A percentile compares a stretch with the other conserved stretches of the same genome.
phyloP scores from a whole-genome alignment of 1,140 invertebrate genomes.

The Drosophila lacertosa region DNA sequence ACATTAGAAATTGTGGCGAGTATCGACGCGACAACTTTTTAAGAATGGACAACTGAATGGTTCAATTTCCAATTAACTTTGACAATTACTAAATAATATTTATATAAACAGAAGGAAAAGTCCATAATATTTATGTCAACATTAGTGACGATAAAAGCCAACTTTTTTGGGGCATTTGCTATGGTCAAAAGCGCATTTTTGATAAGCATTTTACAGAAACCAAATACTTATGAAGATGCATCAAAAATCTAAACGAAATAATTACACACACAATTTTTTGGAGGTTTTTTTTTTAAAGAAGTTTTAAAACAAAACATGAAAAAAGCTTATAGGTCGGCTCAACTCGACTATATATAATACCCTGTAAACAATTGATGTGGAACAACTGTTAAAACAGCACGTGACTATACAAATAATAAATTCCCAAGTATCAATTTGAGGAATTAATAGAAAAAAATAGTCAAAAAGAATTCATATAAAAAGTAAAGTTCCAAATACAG shows the following conservation, averaged over 20 bases:
- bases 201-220: conserved; percentile 48
- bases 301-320: conserved; percentile 8
- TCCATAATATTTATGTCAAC: not conserved
- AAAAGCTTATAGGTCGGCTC: not conserved
- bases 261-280: conserved; percentile 30
- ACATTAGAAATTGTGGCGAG: conserved; percentile 91
- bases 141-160: not conserved
- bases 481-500: not conserved
- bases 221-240: not conserved
- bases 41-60: not conserved
- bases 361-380: conserved; percentile 1
- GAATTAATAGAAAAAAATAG: not conserved
- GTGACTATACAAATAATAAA: too few relatives aligned
- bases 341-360: not conserved
- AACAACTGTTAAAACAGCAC: too few relatives aligned
- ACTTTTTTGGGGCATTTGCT: conserved; percentile 34
- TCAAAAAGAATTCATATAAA: too few relatives aligned
- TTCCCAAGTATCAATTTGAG: not conserved
- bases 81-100: not conserved
- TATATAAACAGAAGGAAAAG: not conserved
- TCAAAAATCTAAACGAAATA: not conserved
- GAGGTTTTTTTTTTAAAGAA: conserved; percentile 31
- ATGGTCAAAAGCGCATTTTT: conserved; percentile 35
- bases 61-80: not conserved
- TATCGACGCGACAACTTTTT: conserved; percentile 77